Evolutionary conservation across 2,113 vertebrate genomes (phyloP), one percentile per base, ranked within the genome.

Genomic region (Sapajus apella): DNA sequence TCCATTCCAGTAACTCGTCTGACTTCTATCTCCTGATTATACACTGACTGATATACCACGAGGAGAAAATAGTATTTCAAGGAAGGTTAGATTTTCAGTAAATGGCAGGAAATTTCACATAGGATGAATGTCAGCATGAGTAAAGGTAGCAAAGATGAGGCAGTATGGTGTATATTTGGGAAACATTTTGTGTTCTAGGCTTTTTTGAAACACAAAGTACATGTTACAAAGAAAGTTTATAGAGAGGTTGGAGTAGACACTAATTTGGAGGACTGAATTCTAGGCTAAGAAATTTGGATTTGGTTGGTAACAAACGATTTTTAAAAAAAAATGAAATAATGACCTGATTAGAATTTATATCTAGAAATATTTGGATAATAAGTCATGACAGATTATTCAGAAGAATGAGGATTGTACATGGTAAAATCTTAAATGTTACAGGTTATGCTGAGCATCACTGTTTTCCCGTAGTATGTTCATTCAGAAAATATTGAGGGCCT

Each of bases 21-120:
- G 18, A 90, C 55, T 91, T 91, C 43, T 92, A 2, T 87, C 43
- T 81, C 11, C n/a, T 97, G 21, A 80, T 87, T 94, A 75, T 56
- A 90, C n/a, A 13, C 64, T 47, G 32, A 90, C 25, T 61, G 25
- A 40, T 83, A n/a, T 86, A 76, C 17, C 58, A 61, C 61, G 21
- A 95, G 25, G 85, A 47, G 43, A 95, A 96, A 94, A 77, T 35
- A 85, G 8, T 77, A 88, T 95, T 96, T 97, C 37, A 64, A 96
- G 32, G 35, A 95, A 80, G 32, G 35, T 25, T 94, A 1, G 23
- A 76, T 72, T 95, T 95, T 94, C 6, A 92, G 21, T 77, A 87
- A 58, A n/a, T 90, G 35, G 90, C 50, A 90, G 77, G 80, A 89
- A 79, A 92, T 80, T 96, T 90, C n/a, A 92, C 73, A 75, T 81